Conservation (phyloP, 2,888 invertebrate genomes). For the Ceriagrion tenellum region DNA sequence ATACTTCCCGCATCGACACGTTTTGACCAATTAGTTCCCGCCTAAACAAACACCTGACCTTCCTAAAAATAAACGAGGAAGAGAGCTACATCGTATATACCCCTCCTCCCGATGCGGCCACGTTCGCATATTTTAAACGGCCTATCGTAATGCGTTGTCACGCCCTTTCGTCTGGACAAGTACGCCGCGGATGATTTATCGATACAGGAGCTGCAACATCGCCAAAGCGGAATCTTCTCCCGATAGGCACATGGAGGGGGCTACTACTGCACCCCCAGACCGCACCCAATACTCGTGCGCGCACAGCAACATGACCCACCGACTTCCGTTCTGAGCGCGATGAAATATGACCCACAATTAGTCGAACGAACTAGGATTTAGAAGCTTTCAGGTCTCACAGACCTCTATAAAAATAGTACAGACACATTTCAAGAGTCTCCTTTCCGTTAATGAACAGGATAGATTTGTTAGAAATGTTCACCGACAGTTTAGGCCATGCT, state of each 20-base stretch:
- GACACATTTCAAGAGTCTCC: too few species aligned
- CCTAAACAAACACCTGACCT: background rate
- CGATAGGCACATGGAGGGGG: background rate
- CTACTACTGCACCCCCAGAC: background rate
- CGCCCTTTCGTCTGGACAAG: background rate
- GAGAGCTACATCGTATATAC: background rate
- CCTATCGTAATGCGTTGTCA: background rate
- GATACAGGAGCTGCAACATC: too few species aligned
- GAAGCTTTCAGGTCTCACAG: too few species aligned
- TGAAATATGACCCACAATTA: too few species aligned
- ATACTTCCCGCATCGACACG: too few species aligned
- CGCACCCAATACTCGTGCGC: background rate
- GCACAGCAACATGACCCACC: background rate
- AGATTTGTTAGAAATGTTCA: too few species aligned
- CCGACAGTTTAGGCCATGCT: too few species aligned
- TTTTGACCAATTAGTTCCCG: too few species aligned
- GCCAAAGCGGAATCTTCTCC: background rate
- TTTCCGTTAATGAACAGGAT: too few species aligned
- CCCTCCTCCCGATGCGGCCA: background rate
- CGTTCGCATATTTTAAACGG: background rate
- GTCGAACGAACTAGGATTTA: too few species aligned
- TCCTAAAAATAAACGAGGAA: background rate
- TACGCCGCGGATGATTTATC: too few species aligned
- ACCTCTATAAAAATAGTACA: too few species aligned
- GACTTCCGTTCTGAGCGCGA: background rate